A percentile compares a stretch with the other conserved stretches of the same genome.
These are phyloP conservation scores for Clavelina lepadiformis DNA, from an alignment of 23 tunicate species.

Conservation along the genomic window DNA sequence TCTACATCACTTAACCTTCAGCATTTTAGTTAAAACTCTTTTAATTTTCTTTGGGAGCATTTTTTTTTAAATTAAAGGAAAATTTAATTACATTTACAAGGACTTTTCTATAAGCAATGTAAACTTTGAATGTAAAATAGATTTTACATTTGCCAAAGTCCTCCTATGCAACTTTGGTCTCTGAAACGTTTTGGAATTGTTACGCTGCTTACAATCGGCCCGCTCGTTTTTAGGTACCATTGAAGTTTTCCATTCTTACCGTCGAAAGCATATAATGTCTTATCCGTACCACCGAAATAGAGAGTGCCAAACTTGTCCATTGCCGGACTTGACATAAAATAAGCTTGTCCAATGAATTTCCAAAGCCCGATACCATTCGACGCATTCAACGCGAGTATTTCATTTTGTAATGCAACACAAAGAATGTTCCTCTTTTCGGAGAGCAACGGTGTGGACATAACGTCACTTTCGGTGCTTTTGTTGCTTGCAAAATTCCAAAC, in stretches of 20 bases:
- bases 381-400: conserved; percentile 8
- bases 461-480: neutral
- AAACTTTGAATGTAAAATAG: too few relatives aligned
- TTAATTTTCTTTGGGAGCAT: too few relatives aligned
- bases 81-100: too few relatives aligned
- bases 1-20: too few relatives aligned
- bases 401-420: neutral
- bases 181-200: neutral
- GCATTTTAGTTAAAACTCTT: too few relatives aligned
- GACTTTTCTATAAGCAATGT: too few relatives aligned
- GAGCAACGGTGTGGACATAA: neutral
- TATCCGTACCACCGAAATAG: conserved; percentile 24
- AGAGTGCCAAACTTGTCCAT: conserved; percentile 17
- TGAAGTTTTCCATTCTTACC: neutral
- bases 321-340: conserved; percentile 25
- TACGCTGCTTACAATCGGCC: conserved; percentile 21
- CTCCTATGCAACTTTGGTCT: neutral
- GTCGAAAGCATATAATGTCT: conserved; percentile 10
- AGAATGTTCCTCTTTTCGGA: neutral
- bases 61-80: too few relatives aligned
- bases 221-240: conserved; percentile 5
- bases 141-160: too few relatives aligned
- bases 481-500: too few relatives aligned
- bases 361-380: conserved; percentile 1
- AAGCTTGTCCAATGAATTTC: conserved; percentile 9